Percentiles rank a stretch among this genome's conserved stretches.
Conservation (phyloP, 2,113 vertebrate species). For the Porphyrio hochstetteri region DNA sequence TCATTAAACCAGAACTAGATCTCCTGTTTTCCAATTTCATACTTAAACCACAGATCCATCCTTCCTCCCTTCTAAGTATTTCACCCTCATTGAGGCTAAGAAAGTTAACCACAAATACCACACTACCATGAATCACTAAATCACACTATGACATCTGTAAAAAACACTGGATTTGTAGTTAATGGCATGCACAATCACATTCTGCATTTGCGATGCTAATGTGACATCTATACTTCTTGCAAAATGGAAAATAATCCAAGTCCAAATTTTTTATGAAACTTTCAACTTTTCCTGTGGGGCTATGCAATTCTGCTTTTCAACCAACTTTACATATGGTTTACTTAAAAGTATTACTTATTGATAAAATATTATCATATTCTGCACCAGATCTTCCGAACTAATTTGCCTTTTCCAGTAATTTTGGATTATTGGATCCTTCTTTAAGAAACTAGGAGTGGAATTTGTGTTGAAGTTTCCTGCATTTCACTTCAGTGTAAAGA, state of each 20-base stretch:
- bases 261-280: background rate
- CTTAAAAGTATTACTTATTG: background rate
- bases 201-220: background rate
- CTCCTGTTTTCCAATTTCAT: background rate
- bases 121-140: background rate
- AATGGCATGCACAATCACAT: background rate
- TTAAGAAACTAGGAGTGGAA: background rate
- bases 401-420: background rate
- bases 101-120: conserved; percentile 5
- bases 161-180: background rate
- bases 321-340: background rate
- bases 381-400: background rate
- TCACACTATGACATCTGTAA: background rate
- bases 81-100: background rate
- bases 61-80: background rate
- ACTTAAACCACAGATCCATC: background rate
- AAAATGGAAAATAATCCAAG: background rate
- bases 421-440: background rate
- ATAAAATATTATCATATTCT: background rate
- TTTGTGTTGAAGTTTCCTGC: background rate
- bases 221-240: background rate
- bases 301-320: background rate
- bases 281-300: background rate
- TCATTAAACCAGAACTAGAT: background rate
- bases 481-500: background rate